These are phyloP conservation scores for Patella caerulea DNA, from an alignment of 2,888 invertebrate species.

Conservation along the genomic window DNA sequence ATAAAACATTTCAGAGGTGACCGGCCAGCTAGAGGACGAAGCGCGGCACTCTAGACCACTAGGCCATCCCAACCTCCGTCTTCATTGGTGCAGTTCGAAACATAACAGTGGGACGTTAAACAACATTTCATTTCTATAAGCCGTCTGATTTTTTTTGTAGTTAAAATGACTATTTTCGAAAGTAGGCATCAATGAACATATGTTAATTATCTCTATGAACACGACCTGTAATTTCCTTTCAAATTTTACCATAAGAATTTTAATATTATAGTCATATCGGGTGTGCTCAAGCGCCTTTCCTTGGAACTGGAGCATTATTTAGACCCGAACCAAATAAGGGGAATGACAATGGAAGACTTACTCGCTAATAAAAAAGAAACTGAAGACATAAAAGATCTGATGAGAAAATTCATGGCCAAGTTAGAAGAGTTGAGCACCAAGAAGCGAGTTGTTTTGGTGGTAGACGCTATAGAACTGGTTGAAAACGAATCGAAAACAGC, in stretches of 20 bases:
- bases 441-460: slow-evolving; percentile 35
- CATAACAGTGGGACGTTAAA: too few species aligned
- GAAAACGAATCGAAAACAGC: slow-evolving; percentile 38
- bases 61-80: too few species aligned
- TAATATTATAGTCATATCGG: neutral
- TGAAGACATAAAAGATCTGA: slow-evolving; percentile 4
- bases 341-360: neutral
- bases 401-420: neutral
- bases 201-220: too few species aligned
- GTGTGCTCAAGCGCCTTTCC: neutral
- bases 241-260: neutral
- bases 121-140: too few species aligned
- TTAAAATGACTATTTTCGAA: too few species aligned
- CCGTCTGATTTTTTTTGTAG: too few species aligned
- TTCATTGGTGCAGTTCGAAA: too few species aligned
- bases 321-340: neutral
- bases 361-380: neutral
- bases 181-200: too few species aligned
- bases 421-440: slow-evolving; percentile 22
- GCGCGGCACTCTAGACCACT: too few species aligned
- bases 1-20: too few species aligned
- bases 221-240: too few species aligned
- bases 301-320: neutral
- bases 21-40: too few species aligned
- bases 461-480: slow-evolving; percentile 52